Evolutionary conservation across 2,888 invertebrate species (phyloP).

Genomic region (Agonopterix alstromeriana): DNA sequence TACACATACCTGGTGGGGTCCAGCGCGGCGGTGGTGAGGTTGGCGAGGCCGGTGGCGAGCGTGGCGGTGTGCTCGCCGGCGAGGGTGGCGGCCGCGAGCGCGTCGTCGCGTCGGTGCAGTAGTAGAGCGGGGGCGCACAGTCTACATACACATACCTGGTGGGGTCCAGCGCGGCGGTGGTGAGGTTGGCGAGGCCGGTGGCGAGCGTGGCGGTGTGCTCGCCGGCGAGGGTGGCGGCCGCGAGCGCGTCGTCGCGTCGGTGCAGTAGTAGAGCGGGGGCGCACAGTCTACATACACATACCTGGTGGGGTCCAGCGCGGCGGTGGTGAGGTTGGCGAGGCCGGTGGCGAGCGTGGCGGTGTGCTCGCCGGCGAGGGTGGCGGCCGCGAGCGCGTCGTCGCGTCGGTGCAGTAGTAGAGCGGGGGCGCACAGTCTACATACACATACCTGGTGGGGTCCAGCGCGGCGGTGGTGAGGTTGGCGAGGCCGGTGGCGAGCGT

Average conservation of each 20-base stretch:
- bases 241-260: conserved; percentile 77
- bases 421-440: conserved; percentile 87
- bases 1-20: too few relatives aligned
- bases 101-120: conserved; percentile 78
- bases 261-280: conserved; percentile 83
- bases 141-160: too few relatives aligned
- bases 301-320: conserved; percentile 87
- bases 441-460: too few relatives aligned
- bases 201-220: conserved; percentile 65
- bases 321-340: conserved; percentile 2
- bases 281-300: too few relatives aligned
- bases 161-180: conserved; percentile 80
- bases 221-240: conserved; percentile 83
- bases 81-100: conserved; percentile 83
- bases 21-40: conserved; percentile 65
- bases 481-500: background rate
- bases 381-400: conserved; percentile 81
- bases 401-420: conserved; percentile 82
- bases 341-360: conserved; percentile 15
- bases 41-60: background rate
- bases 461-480: conserved; percentile 51
- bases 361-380: conserved; percentile 84
- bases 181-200: background rate
- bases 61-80: conserved; percentile 79
- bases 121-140: conserved; percentile 85